Conservation (phyloP, 2,113 vertebrate genomes). For the Anarrhichthys ocellatus region DNA sequence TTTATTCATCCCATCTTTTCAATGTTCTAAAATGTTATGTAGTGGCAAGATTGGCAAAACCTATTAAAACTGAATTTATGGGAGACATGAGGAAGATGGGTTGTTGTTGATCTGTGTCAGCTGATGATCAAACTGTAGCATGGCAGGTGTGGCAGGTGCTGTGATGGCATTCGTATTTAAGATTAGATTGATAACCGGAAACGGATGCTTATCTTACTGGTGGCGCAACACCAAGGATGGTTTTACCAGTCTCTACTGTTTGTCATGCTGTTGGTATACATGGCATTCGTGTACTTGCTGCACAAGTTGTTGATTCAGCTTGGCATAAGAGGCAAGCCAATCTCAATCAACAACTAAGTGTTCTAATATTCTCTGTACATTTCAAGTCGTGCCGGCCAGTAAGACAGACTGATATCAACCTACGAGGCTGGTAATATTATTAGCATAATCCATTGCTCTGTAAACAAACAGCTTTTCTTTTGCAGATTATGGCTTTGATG, state of each 20-base stretch:
- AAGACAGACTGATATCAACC: not conserved
- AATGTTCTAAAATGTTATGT: not conserved
- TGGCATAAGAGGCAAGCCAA: not conserved
- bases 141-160: not conserved
- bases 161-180: not conserved
- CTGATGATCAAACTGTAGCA: conserved; percentile 3
- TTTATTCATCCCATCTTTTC: too few species aligned
- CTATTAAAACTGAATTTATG: not conserved
- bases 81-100: not conserved
- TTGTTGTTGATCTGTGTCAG: conserved; percentile 7
- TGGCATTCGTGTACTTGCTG: not conserved
- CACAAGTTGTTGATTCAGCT: not conserved
- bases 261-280: not conserved
- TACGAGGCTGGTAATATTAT: not conserved
- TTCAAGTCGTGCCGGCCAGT: not conserved
- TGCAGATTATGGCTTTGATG: conserved; percentile 94
- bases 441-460: not conserved
- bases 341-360: not conserved
- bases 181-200: too few species aligned
- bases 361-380: not conserved
- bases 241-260: not conserved
- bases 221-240: not conserved
- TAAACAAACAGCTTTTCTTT: conserved; percentile 33
- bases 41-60: conserved; percentile 5
- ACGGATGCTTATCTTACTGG: too few species aligned